Base-by-base conservation (phyloP, 1,140 invertebrate genomes). In the Cephus cinctus region DNA sequence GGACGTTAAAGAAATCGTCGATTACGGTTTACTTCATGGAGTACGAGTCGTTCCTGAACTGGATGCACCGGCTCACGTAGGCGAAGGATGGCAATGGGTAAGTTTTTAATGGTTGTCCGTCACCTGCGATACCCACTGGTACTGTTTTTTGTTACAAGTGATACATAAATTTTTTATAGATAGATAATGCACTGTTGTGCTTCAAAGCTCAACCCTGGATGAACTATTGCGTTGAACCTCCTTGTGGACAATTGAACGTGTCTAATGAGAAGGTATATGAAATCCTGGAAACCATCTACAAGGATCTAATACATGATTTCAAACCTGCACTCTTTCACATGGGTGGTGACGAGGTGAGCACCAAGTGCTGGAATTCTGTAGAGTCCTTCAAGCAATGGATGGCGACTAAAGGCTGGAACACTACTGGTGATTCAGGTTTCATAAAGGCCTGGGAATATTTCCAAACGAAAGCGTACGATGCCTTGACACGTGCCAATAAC, bases 41-140 rank as follows among this genome's bases (percentile, higher is more conserved):
- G 81, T 94, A 11, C 79, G 86, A 22, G 80, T 94, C 11, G 58
- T 94, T 48, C 89, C 90, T 0, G 91, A 94, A 76, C 89, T 94
- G 54, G 90, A 94, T 69, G 89, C 88, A 31, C 90, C 90, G 1
- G 90, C 90, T 45, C 91, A 94, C 63, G 89, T 92, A 11, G 90
- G 88, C 19, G 89, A 92, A 72, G 91, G 91, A 5, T 93, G 90
- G 89, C 88, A 93, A 71, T 83, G 80, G 79, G 78, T 77, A 31
- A 61, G 79, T 47, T 4, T 9, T n/a, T 14, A n/a, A 12, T 43
- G 42, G 38, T 40, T 19, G 6, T 19, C n/a, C 16, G 11, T 18
- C 5, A 40, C 5, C 15, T 11, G 20, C 4, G 36, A 21, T 11
- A 47, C 39, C 18, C 19, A n/a, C 5, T 20, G 35, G n/a, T 22